These are phyloP conservation scores for Apostichopus californicus DNA, from an alignment of 35 echinoderm and acorn worm genomes.

Conservation along the genomic window DNA sequence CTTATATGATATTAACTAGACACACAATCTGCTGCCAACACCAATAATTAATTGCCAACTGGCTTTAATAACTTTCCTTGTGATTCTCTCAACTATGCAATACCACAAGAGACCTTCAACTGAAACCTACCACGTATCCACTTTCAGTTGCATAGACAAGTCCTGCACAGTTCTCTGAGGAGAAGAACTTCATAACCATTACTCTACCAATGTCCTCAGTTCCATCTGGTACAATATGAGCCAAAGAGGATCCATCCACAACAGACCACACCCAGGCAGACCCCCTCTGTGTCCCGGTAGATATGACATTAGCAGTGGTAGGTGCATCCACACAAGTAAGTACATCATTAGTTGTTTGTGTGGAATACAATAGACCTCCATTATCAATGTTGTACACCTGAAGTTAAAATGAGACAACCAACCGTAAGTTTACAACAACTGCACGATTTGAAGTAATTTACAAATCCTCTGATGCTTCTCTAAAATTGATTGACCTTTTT, in stretches of 20 bases:
- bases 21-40: no score
- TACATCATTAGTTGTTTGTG: constrained; percentile 24
- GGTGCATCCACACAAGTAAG: background rate
- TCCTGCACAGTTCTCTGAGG: background rate
- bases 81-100: no score
- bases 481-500: no score
- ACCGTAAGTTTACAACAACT: background rate
- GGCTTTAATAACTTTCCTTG: no score
- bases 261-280: constrained; percentile 30
- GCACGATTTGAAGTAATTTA: no score
- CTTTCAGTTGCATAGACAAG: constrained; percentile 28
- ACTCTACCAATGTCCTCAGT: constrained; percentile 4
- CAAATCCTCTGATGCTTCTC: no score
- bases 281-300: constrained; percentile 17
- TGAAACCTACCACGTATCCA: constrained; percentile 28
- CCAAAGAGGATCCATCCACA: constrained; percentile 26
- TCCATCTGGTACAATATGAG: background rate
- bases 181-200: background rate
- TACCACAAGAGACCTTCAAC: no score
- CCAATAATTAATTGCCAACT: no score
- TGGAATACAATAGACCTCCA: constrained; percentile 9
- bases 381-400: constrained; percentile 32
- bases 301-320: background rate
- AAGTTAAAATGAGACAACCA: background rate
- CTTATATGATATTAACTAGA: no score